Evolutionary conservation across 2,113 vertebrate genomes (phyloP), one percentile per base, ranked within the genome.

Genomic region (Lynx canadensis): DNA sequence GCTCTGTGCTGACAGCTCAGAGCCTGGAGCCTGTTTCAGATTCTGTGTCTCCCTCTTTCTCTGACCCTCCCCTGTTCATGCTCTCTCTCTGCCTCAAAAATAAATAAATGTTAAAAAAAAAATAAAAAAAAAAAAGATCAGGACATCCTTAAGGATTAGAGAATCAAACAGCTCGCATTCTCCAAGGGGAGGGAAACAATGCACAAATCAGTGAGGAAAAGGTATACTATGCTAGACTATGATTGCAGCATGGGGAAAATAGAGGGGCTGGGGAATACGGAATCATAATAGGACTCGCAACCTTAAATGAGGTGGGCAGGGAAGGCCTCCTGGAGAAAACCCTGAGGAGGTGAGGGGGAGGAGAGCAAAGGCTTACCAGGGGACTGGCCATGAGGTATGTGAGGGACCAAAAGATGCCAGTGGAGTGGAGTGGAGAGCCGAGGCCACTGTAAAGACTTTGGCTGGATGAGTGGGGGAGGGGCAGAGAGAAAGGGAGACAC

Each of bases 261-360:
- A 71, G 68, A 84, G 13, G n/a, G 14, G 13, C 9, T 16, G 4
- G 0, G 27, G 25, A 50, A 38, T n/a, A 5, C 12, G 36, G 27
- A 45, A 23, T 41, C 38, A 29, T 27, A 74, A 65, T 68, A 4
- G 0, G 31, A 48, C 0, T 0, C 52, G 9, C 12, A 69, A 12
- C 33, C 50, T 57, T 74, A 63, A 45, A 4, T 36, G 50, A 45
- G 36, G 25, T 13, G 19, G n/a, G 57, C 25, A 38, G n/a, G 60
- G 73, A 69, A 52, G 36, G 5, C 45, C 25, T 86, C 33, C 5
- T 5, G 29, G 66, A 69, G 36, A 69, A 69, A n/a, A 71, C 10
- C 33, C 33, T n/a, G 73, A 48, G 66, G 33, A 86, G 16, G 38
- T 23, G 31, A 86, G 48, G 63, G 25, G 9, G 19, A 8, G 41